Evolutionary conservation across 2,113 vertebrate species (phyloP).

Genomic region (Xenopus borealis): DNA sequence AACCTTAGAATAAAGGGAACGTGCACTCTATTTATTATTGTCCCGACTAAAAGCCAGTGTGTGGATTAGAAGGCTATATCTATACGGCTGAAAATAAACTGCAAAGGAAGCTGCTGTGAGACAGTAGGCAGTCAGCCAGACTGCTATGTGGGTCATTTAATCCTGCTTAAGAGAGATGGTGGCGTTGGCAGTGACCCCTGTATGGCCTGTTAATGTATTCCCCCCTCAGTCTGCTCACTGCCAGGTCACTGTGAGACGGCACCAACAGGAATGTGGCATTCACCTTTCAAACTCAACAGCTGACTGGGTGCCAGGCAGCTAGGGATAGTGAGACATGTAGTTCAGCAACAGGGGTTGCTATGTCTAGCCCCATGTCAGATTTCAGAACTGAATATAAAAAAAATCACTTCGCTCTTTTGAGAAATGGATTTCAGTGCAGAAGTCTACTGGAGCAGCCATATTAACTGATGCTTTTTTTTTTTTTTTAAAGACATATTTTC

Average conservation of each 20-base stretch:
- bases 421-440: too few species aligned
- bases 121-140: constrained; percentile 86
- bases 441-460: too few species aligned
- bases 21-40: constrained; percentile 35
- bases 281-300: constrained; percentile 31
- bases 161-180: constrained; percentile 57
- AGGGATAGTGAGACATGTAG: not conserved
- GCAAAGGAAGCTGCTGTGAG: constrained; percentile 88
- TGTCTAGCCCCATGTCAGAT: too few species aligned
- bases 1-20: too few species aligned
- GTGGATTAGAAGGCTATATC: constrained; percentile 76
- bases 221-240: constrained; percentile 59
- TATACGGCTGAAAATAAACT: constrained; percentile 84
- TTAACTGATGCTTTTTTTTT: too few species aligned
- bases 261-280: constrained; percentile 63
- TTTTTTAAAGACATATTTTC: too few species aligned
- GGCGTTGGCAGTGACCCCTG: constrained; percentile 60
- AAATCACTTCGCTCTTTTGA: too few species aligned
- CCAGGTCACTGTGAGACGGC: constrained; percentile 60
- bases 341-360: not conserved
- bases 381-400: too few species aligned
- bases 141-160: constrained; percentile 76
- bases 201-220: constrained; percentile 59
- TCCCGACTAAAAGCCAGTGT: constrained; percentile 55
- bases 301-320: constrained; percentile 1